Evolutionary conservation across 2,113 vertebrate species (phyloP), one percentile per base, ranked within the genome.

Genomic region (Anseranas semipalmata): DNA sequence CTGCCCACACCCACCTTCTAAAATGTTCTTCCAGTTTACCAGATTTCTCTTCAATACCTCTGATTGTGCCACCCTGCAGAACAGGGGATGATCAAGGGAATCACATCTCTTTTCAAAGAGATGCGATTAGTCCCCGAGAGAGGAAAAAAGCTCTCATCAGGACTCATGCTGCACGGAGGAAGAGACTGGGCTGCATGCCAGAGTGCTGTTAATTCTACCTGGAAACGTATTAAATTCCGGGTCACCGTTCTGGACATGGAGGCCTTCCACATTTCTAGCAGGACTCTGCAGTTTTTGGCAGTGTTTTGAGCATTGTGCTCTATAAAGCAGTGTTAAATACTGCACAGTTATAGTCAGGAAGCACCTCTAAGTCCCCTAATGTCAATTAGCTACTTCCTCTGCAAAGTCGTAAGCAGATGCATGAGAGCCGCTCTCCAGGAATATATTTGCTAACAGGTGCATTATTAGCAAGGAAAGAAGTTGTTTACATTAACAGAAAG

Each of bases 341-440:
- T 76, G 35, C 62, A 60, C 80, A 52, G 92, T 83, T 96, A 79
- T 9, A 83, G 66, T 80, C 90, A 95, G 90, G 95, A 96, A 96
- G 96, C 95, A 96, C 91, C 95, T 96, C 87, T 13, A 79, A 95
- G 74, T 96, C 95, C 91, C 95, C 92, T 73, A 90, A 87, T 95
- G 93, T 90, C 95, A 93, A 94, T 96, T 96, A 95, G 87, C 91
- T 88, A 62, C 87, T 97, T 97, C 92, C 93, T 97, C 89, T 95
- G 85, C 63, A 73, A 96, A 89, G 89, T 72, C 5, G 0, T 66
- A 70, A 95, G 91, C 92, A 91, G 91, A 95, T 63, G 71, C 77
- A 58, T 1, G 3, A 85, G 87, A 93, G 71, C 85, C 70, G 77
- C 67, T 87, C 77, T 82, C 55, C 75, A 95, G 55, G 87, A 96